A percentile compares a stretch with the other conserved stretches of the same genome.
These are phyloP conservation scores for Enteromius viviparus DNA, from an alignment of 2,797 vertebrate species.

Conservation along the genomic window DNA sequence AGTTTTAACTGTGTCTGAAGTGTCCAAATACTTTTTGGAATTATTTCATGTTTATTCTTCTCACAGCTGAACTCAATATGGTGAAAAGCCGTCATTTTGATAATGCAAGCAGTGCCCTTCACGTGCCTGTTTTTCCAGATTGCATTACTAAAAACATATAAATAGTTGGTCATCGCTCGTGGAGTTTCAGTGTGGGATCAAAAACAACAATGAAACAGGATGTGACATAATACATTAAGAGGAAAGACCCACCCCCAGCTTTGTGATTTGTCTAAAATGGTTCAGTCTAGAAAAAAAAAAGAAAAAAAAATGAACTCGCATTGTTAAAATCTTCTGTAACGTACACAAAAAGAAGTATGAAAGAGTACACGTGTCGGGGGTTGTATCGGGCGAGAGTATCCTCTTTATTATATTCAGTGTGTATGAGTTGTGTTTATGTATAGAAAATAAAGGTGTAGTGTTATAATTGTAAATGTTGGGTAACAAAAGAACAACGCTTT, in stretches of 20 bases:
- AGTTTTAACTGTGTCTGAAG: neutral
- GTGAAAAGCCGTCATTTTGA: neutral
- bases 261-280: slow-evolving; percentile 75
- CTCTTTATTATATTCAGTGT: slow-evolving; percentile 76
- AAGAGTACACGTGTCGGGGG: slow-evolving; percentile 28
- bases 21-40: neutral
- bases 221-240: slow-evolving; percentile 61
- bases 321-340: slow-evolving; percentile 64
- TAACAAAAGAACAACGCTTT: slow-evolving; percentile 74
- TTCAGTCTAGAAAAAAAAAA: slow-evolving; percentile 78
- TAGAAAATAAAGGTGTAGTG: slow-evolving; percentile 73
- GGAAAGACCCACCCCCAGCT: slow-evolving; percentile 73
- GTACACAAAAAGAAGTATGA: slow-evolving; percentile 43
- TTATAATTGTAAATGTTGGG: slow-evolving; percentile 83
- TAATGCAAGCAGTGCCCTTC: neutral
- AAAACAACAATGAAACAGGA: neutral
- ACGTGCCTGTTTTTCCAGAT: neutral
- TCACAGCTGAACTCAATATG: neutral
- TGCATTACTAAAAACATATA: neutral
- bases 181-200: neutral
- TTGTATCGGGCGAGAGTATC: slow-evolving; percentile 64
- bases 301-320: slow-evolving; percentile 69
- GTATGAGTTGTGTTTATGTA: slow-evolving; percentile 83
- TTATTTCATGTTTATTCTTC: neutral
- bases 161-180: neutral